phyloP scores from a whole-genome alignment of 2,113 vertebrate genomes.

The Acanthochromis polyacanthus region DNA sequence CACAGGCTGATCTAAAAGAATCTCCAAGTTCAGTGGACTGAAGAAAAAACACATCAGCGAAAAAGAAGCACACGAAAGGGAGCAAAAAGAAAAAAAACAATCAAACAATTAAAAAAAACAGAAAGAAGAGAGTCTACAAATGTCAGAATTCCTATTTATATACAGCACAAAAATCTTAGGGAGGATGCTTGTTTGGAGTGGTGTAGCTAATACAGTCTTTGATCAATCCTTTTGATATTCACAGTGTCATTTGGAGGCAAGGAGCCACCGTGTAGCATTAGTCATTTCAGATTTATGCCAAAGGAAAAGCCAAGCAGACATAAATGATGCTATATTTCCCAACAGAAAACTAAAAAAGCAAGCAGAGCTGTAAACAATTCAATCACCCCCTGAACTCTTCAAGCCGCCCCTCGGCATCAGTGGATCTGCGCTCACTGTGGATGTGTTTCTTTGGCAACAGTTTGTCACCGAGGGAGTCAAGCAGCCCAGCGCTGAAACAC shows the following conservation, averaged over 20 bases:
- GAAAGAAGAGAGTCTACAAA: slow-evolving; percentile 29
- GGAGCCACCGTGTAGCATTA: slow-evolving; percentile 55
- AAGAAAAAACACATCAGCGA: slow-evolving; percentile 51
- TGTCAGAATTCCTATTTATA: slow-evolving; percentile 51
- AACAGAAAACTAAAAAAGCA: slow-evolving; percentile 64
- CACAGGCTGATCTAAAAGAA: slow-evolving; percentile 23
- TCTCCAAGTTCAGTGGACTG: slow-evolving; percentile 36
- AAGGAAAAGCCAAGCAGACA: slow-evolving; percentile 65
- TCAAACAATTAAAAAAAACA: slow-evolving; percentile 7
- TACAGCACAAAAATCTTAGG: slow-evolving; percentile 30
- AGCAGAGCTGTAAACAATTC: slow-evolving; percentile 76
- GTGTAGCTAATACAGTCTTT: slow-evolving; percentile 67
- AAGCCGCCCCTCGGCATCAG: slow-evolving; percentile 67
- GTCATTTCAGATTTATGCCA: slow-evolving; percentile 68
- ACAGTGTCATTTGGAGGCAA: slow-evolving; percentile 54
- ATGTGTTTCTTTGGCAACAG: slow-evolving; percentile 75
- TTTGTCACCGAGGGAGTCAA: slow-evolving; percentile 72
- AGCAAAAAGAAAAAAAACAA: slow-evolving; percentile 10
- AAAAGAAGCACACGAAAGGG: slow-evolving; percentile 18
- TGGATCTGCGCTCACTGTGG: slow-evolving; percentile 51
- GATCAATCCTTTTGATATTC: slow-evolving; percentile 75
- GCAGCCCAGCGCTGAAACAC: slow-evolving; percentile 55
- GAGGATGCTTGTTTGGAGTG: slow-evolving; percentile 17
- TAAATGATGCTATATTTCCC: slow-evolving; percentile 70
- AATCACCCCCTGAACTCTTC: slow-evolving; percentile 74